Evolutionary conservation across 1,140 invertebrate species (phyloP).

Genomic region (Temnothorax longispinosus): DNA sequence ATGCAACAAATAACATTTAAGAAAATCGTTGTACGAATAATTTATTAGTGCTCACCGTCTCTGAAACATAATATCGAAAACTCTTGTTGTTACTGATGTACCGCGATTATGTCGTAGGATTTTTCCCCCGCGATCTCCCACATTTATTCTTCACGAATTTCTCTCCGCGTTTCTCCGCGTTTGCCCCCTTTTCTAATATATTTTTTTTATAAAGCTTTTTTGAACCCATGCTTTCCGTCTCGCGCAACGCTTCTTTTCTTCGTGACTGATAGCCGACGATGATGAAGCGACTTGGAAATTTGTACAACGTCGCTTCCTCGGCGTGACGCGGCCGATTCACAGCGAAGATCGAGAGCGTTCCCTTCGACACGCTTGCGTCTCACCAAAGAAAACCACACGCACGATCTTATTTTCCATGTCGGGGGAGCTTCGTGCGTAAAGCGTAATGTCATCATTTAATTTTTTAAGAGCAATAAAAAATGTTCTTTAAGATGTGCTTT

Average conservation of each 20-base stretch:
- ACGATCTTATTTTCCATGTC: background rate
- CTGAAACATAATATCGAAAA: background rate
- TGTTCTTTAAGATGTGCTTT: background rate
- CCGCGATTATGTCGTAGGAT: background rate
- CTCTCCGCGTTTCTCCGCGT: background rate
- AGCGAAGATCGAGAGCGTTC: background rate
- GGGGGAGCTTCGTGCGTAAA: background rate
- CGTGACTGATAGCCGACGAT: constrained; percentile 72
- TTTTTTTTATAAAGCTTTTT: constrained; percentile 58
- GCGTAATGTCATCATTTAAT: background rate
- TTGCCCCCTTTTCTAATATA: background rate
- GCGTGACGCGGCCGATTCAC: constrained; percentile 44
- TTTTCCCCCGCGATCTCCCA: background rate
- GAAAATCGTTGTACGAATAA: background rate
- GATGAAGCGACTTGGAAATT: constrained; percentile 75
- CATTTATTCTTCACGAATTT: constrained; percentile 18
- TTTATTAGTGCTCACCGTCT: background rate
- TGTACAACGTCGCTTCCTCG: constrained; percentile 59
- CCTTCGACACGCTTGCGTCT: background rate
- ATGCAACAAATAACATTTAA: background rate
- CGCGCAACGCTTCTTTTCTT: constrained; percentile 62
- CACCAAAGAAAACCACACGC: background rate
- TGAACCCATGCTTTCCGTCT: constrained; percentile 21
- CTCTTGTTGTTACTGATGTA: background rate
- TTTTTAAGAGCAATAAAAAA: background rate